Conservation (phyloP, 2,888 invertebrate species). For the Hymenopus coronatus region DNA sequence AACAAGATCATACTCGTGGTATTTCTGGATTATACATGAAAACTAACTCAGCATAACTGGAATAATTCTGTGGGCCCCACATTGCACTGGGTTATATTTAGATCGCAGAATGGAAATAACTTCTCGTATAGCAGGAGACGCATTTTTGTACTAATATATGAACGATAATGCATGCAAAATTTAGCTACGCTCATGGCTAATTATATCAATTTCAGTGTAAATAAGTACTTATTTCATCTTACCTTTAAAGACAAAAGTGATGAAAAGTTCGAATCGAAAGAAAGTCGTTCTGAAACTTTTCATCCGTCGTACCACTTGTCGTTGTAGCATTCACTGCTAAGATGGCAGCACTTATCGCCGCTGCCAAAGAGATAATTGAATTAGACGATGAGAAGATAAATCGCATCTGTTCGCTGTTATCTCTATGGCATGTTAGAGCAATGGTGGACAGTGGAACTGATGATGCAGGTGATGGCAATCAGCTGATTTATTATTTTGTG, state of each 20-base stretch:
- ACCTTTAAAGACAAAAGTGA: not conserved
- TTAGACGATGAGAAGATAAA: not conserved
- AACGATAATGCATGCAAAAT: not conserved
- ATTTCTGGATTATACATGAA: not conserved
- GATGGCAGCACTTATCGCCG: constrained; percentile 16
- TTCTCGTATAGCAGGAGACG: constrained; percentile 4
- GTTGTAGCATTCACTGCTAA: constrained; percentile 4
- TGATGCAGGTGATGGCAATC: not conserved
- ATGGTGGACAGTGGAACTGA: not conserved
- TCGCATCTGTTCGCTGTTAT: not conserved
- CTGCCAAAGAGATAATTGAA: not conserved
- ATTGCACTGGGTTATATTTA: constrained; percentile 21
- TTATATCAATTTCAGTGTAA: not conserved
- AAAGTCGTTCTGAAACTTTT: constrained; percentile 33
- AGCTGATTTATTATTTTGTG: not conserved
- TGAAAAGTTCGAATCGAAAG: constrained; percentile 29
- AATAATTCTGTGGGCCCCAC: constrained; percentile 6
- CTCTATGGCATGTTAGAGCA: not conserved
- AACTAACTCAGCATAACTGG: not conserved
- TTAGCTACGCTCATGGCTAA: not conserved
- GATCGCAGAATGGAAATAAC: constrained; percentile 21
- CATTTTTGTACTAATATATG: not conserved
- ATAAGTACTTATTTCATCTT: not conserved
- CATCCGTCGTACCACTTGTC: constrained; percentile 32
- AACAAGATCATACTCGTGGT: not conserved